Percentiles rank a stretch among this genome's conserved stretches.
Evolutionary conservation across 1,140 invertebrate genomes (phyloP).

Genomic region (Micrasema minimum): DNA sequence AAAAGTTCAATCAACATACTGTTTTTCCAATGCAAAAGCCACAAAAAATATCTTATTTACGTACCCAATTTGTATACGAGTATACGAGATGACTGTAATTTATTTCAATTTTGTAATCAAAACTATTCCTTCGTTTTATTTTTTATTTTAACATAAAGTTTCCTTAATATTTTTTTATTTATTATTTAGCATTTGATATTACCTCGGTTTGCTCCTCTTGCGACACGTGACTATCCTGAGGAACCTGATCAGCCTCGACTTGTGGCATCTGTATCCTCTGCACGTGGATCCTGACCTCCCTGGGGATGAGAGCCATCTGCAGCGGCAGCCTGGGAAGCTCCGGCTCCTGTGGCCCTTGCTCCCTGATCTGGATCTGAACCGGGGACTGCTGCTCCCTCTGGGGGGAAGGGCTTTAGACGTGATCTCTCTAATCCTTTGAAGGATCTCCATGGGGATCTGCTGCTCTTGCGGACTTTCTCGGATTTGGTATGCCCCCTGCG

Average conservation of each 20-base stretch:
- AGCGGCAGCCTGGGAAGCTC: constrained; percentile 26
- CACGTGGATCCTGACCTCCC: constrained; percentile 66
- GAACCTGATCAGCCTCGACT: constrained; percentile 48
- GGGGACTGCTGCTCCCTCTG: constrained; percentile 9
- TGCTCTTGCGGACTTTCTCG: constrained; percentile 5
- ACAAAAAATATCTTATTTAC: too few species aligned
- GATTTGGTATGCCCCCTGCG: constrained; percentile 1
- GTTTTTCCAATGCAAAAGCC: too few species aligned
- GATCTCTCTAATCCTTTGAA: constrained; percentile 15
- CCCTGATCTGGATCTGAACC: constrained; percentile 18
- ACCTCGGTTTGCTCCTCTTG: constrained; percentile 49
- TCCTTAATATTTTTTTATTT: too few species aligned
- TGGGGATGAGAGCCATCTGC: constrained; percentile 55
- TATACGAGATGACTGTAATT: too few species aligned
- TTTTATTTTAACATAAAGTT: too few species aligned
- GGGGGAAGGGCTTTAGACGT: not conserved
- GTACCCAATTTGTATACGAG: too few species aligned
- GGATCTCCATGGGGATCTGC: constrained; percentile 23
- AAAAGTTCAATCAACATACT: too few species aligned
- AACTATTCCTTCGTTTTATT: too few species aligned
- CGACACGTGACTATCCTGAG: constrained; percentile 47
- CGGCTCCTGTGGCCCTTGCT: constrained; percentile 27
- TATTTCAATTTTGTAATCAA: too few species aligned
- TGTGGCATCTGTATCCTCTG: constrained; percentile 59
- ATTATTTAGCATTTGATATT: too few species aligned